Conservation (phyloP, 2,797 vertebrate genomes). For the Pachyuromys duprasi region DNA sequence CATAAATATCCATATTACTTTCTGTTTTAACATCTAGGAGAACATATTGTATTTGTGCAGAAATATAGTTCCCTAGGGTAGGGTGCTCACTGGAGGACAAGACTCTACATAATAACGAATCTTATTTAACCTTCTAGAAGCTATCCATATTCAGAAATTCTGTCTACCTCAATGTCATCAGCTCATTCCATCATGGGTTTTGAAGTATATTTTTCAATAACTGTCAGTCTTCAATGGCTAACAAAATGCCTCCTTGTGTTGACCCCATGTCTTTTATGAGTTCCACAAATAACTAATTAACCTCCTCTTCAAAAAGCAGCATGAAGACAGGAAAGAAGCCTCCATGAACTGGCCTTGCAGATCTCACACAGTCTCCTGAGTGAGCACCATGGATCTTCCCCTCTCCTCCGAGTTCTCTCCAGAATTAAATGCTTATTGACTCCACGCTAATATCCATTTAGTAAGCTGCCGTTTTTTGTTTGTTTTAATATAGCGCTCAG, state of each 20-base stretch:
- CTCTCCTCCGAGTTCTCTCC: slow-evolving; percentile 78
- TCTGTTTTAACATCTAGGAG: slow-evolving; percentile 11
- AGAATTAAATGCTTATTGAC: slow-evolving; percentile 91
- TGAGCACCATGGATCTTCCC: slow-evolving; percentile 66
- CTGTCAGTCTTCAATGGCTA: slow-evolving; percentile 82
- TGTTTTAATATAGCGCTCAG: slow-evolving; percentile 90
- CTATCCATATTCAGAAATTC: slow-evolving; percentile 15
- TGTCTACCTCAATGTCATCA: slow-evolving; percentile 54
- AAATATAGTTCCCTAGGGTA: not conserved
- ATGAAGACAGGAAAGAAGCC: slow-evolving; percentile 77
- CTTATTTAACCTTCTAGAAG: slow-evolving; percentile 26
- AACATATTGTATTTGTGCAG: not conserved
- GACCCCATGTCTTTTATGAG: slow-evolving; percentile 82
- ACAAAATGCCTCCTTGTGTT: slow-evolving; percentile 83
- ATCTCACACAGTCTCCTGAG: slow-evolving; percentile 80
- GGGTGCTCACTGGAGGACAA: not conserved
- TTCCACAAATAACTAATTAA: slow-evolving; percentile 88
- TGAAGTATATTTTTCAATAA: slow-evolving; percentile 85
- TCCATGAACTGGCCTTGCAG: slow-evolving; percentile 54
- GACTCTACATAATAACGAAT: not conserved
- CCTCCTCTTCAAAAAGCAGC: slow-evolving; percentile 78
- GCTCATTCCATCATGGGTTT: slow-evolving; percentile 68
- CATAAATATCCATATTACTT: slow-evolving; percentile 33
- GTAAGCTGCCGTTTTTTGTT: slow-evolving; percentile 91
- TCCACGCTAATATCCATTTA: slow-evolving; percentile 90